Conservation (phyloP, 2,888 invertebrate species). For the Gymnocheta viridis region DNA sequence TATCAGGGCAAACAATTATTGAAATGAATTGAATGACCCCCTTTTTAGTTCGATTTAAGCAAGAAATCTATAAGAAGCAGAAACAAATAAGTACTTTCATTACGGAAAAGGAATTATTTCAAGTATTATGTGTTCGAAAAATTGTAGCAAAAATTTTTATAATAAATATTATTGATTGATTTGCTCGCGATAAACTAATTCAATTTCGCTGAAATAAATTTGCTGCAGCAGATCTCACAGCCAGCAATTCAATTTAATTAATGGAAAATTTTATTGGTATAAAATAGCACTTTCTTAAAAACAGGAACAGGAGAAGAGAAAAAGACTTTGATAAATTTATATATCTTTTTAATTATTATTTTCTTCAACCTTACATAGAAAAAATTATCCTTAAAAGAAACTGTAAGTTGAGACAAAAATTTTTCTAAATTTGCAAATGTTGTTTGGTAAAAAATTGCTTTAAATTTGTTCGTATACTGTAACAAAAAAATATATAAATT, state of each 20-base stretch:
- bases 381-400: too few species aligned
- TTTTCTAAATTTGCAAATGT: too few species aligned
- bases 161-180: not conserved
- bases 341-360: too few species aligned
- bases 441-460: too few species aligned
- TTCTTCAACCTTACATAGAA: too few species aligned
- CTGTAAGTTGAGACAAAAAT: too few species aligned
- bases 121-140: not conserved
- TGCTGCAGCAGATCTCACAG: not conserved
- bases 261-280: not conserved
- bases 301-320: too few species aligned
- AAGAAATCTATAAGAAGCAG: not conserved
- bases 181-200: not conserved
- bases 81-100: not conserved
- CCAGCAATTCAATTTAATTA: not conserved
- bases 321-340: too few species aligned
- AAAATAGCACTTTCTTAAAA: too few species aligned
- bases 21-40: slow-evolving; percentile 10
- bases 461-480: too few species aligned
- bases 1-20: slow-evolving; percentile 35
- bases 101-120: slow-evolving; percentile 12
- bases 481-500: too few species aligned
- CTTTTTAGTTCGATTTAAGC: not conserved
- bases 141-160: not conserved
- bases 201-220: too few species aligned